Base-by-base conservation (phyloP, 2,888 invertebrate genomes). In the Neoascia interrupta region DNA sequence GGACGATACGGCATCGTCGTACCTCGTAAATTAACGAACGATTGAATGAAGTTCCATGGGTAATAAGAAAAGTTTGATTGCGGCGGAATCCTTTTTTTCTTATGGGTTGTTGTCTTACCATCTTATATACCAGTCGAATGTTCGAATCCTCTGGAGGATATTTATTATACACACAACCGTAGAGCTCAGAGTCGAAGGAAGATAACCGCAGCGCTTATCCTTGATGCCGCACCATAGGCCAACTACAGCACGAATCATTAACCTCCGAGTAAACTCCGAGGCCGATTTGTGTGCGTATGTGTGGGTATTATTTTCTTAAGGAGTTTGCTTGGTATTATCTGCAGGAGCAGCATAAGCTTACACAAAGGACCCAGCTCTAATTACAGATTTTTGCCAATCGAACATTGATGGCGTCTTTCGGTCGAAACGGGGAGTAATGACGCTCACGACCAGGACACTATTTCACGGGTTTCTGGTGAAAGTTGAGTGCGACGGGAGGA, bases 51-150 rank as follows among this genome's bases (percentile, higher is more conserved):
- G 79, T 79, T 79, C 79, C 79, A 66, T 73, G 79, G 79, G 79
- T 79, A 79, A 79, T 79, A 79, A 79, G 79, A 79, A 79, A 79
- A 79, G 79, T 79, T 79, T 79, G 79, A 79, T 73, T 79, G 79
- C 79, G 79, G 66, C 53, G 72, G 73, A 68, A 79, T 73, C 73
- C 73, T 73, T 73, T 66, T 60, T 66, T 53, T 54, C 49, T 41
- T 23, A 26, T 54, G 39, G 31, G 26, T 37, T 58, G 43, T 54
- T 61, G 51, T 61, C 36, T 69, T 58, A 2, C 26, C 34, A 43
- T 60, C n/a, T 6, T n/a, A n/a, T n/a, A n/a, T n/a, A n/a, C n/a
- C n/a, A n/a, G n/a, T 56, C 23, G 68, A 47, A 56, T 41, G 15
- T 5, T 54, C 8, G 15, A 61, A 79, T 73, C 23, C 79, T 79